These are phyloP conservation scores for Troides helena DNA, from an alignment of 2,888 invertebrate genomes.

Conservation along the genomic window DNA sequence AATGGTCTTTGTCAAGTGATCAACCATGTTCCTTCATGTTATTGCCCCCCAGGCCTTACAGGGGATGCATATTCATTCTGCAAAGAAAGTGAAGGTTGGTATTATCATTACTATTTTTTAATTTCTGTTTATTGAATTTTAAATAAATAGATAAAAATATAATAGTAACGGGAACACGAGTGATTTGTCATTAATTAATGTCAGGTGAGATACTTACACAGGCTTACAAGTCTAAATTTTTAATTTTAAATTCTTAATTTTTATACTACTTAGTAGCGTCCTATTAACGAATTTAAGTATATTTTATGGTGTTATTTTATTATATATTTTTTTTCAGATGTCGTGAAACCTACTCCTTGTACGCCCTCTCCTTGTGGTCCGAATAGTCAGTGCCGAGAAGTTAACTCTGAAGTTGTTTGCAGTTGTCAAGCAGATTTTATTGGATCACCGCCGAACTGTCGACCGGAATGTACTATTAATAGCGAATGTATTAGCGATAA, in stretches of 20 bases:
- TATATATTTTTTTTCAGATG: conserved; percentile 50
- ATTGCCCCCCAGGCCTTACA: conserved; percentile 83
- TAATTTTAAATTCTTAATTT: no score
- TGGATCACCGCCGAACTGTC: conserved; percentile 88
- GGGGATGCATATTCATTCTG: conserved; percentile 87
- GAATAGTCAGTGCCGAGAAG: conserved; percentile 86
- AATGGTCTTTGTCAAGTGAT: conserved; percentile 88
- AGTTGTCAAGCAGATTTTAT: conserved; percentile 85
- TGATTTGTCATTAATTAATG: no score
- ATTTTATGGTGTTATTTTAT: neutral
- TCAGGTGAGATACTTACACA: neutral
- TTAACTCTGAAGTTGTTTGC: conserved; percentile 85
- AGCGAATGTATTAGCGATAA: conserved; percentile 88
- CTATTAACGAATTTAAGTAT: neutral
- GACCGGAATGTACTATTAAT: conserved; percentile 90
- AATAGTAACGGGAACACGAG: no score
- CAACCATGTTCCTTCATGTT: conserved; percentile 87
- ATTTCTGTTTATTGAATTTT: neutral
- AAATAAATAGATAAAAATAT: no score
- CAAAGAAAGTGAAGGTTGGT: conserved; percentile 65
- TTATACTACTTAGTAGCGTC: no score
- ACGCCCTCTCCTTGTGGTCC: conserved; percentile 90
- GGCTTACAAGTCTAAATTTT: neutral
- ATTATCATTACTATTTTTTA: neutral
- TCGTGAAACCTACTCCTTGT: conserved; percentile 75